Conservation (phyloP, 2,797 vertebrate species). For the Ataeniobius toweri region DNA sequence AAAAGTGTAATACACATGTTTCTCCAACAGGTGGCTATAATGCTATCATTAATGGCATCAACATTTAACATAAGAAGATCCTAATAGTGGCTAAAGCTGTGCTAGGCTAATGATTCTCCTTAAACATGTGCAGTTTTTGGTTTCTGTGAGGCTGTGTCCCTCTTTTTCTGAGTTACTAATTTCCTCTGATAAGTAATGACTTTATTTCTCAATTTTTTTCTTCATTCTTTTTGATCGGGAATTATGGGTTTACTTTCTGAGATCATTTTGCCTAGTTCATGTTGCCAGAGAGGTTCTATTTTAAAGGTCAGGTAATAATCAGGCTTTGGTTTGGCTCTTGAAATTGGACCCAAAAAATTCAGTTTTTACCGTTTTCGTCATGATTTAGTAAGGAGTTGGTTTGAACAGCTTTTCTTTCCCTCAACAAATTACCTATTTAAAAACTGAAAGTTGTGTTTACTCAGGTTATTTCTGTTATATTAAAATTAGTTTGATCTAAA, state of each 20-base stretch:
- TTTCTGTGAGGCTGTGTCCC: neutral
- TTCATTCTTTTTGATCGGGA: neutral
- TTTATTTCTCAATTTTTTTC: neutral
- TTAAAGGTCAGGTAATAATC: too few species aligned
- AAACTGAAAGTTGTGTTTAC: neutral
- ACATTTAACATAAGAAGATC: too few species aligned
- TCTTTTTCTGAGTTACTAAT: neutral
- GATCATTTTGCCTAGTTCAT: neutral
- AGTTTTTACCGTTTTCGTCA: neutral
- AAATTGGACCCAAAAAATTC: neutral
- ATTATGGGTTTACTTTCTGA: neutral
- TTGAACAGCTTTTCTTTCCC: neutral
- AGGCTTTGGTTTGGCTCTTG: neutral
- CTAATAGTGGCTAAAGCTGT: too few species aligned
- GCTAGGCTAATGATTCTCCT: too few species aligned
- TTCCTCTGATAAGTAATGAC: neutral
- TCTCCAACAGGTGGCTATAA: too few species aligned
- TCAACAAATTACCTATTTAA: neutral
- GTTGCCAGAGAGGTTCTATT: too few species aligned
- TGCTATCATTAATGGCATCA: too few species aligned
- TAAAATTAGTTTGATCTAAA: neutral
- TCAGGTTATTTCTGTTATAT: neutral
- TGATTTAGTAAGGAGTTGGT: neutral
- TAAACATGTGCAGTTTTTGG: neutral
- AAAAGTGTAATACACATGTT: too few species aligned